phyloP scores from a whole-genome alignment of 2,113 vertebrate genomes.

The Nymphicus hollandicus region DNA sequence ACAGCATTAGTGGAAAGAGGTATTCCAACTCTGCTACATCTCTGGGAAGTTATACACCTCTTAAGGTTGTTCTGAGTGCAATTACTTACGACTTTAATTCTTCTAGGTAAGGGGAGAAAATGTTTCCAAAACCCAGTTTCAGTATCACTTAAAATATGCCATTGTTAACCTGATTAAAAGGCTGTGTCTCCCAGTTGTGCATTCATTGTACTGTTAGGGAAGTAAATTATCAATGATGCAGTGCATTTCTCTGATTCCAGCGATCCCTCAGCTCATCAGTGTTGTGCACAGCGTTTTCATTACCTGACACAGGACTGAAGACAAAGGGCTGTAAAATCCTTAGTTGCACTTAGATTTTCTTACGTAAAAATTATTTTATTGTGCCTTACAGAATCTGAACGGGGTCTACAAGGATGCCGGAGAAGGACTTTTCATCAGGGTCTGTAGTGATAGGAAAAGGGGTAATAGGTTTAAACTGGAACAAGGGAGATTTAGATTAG shows the following conservation, averaged over 20 bases:
- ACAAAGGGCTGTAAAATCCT: background rate
- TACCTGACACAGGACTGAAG: background rate
- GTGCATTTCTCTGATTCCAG: background rate
- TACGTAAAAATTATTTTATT: background rate
- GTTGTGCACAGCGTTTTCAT: background rate
- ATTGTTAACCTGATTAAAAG: conserved; percentile 18
- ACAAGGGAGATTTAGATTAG: too few species aligned
- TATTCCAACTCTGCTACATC: background rate
- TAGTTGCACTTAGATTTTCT: background rate
- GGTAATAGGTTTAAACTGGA: too few species aligned
- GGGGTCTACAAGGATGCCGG: background rate
- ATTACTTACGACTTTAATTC: background rate
- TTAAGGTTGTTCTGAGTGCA: background rate
- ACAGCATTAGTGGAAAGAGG: background rate
- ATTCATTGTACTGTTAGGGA: background rate
- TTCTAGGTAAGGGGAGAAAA: background rate
- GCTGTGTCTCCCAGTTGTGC: background rate
- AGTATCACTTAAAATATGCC: background rate
- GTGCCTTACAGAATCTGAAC: background rate
- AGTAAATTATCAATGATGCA: background rate
- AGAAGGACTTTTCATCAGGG: background rate
- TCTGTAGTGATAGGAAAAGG: too few species aligned
- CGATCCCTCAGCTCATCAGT: background rate
- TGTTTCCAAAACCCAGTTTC: background rate
- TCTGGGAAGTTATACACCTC: background rate